These are phyloP conservation scores for Orchestes rusci DNA, from an alignment of 2,888 invertebrate species.

Conservation along the genomic window DNA sequence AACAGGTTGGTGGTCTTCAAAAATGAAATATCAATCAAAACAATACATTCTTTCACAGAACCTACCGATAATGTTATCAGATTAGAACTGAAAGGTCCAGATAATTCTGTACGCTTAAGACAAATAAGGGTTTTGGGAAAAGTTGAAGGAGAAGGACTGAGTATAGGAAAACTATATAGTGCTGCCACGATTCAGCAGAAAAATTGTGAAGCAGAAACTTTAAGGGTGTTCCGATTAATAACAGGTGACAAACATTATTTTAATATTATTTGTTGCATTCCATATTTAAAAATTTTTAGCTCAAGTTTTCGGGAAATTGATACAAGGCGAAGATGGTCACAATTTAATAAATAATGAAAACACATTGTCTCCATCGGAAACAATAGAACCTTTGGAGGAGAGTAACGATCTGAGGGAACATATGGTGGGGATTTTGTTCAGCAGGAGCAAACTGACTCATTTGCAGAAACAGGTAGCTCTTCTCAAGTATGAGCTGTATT, in stretches of 20 bases:
- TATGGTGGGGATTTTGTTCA: constrained; percentile 93
- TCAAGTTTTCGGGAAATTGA: constrained; percentile 59
- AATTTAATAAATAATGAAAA: constrained; percentile 31
- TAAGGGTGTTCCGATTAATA: constrained; percentile 84
- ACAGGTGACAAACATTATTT: constrained; percentile 66
- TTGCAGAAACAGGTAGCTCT: constrained; percentile 76
- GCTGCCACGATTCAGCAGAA: constrained; percentile 68
- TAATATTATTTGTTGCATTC: not conserved
- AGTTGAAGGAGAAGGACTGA: constrained; percentile 50
- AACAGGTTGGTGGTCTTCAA: constrained; percentile 49
- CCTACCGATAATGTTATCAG: constrained; percentile 54
- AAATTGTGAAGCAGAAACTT: constrained; percentile 85
- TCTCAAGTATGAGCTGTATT: not conserved
- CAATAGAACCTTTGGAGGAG: constrained; percentile 44
- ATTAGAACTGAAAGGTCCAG: constrained; percentile 85
- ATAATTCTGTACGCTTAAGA: constrained; percentile 81
- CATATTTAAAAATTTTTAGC: constrained; percentile 7
- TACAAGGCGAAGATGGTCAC: constrained; percentile 57
- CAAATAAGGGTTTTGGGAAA: constrained; percentile 69
- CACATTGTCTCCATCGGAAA: constrained; percentile 36
- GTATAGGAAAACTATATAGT: constrained; percentile 47
- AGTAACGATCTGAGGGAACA: constrained; percentile 71
- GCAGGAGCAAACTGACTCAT: constrained; percentile 86
- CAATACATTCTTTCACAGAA: constrained; percentile 27
- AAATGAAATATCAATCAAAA: too few relatives aligned